Evolutionary conservation across 2,797 vertebrate species (phyloP), one percentile per base, ranked within the genome.

Genomic region (Eidolon dupreanum): DNA sequence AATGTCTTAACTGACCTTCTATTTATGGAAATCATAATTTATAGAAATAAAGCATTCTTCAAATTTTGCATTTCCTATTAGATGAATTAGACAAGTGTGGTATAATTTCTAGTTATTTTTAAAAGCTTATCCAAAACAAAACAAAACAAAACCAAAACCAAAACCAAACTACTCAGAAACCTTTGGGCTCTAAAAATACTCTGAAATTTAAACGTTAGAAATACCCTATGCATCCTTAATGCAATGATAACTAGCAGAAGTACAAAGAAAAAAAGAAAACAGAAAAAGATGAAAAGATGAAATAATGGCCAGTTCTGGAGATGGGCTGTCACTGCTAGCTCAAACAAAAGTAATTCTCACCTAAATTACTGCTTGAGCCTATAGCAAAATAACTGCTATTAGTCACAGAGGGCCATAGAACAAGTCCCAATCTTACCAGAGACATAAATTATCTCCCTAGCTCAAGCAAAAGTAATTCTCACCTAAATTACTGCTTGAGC

Each of bases 81-180:
- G 20, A 83, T 28, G 28, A 70, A 53, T 63, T 78, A 63, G 55
- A 87, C 22, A 70, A 53, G 22, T 9, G 17, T 85, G 53, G 22
- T 94, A 31, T 55, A 71, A 77, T 53, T 77, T 90, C 79, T 53
- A 78, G 53, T 85, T 61, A 51, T 70, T 94, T 83, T 86, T 68
- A 84, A 77, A 90, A 26, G 38, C 33, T 68, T 75, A 85, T 43
- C 13, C 38, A 41, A 66, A 33, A 57, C 68, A 43, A 6, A 41
- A 66, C 26, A 57, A 85, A 43, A 8, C 6, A 55, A 55, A 55
- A 24, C 28, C 31, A 55, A 55, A 55, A 24, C 28, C 31, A 55
- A 78, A 43, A 31, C 19, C 17, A 20, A 88, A 63, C 61, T 53
- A 66, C 8, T 13, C 15, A 66, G 59, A 59, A 87, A 87, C 63